phyloP scores from a whole-genome alignment of 2,888 invertebrate species.

The Philereme vetulata region DNA sequence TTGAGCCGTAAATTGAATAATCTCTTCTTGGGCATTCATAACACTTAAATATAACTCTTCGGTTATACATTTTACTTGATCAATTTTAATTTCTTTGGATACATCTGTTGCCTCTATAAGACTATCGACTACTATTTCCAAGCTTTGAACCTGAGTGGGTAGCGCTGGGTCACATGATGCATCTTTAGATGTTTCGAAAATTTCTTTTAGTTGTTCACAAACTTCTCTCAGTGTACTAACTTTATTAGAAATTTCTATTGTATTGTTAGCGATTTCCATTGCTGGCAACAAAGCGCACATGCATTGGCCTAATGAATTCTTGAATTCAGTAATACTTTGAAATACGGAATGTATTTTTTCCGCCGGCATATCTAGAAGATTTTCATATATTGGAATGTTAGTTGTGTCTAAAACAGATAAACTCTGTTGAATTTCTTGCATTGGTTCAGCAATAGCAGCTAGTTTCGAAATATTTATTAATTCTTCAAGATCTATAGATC shows the following conservation, averaged over 20 bases:
- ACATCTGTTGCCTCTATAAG: constrained; percentile 60
- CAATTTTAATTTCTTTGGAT: constrained; percentile 56
- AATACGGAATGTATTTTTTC: constrained; percentile 64
- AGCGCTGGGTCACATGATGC: constrained; percentile 12
- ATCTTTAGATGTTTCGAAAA: constrained; percentile 50
- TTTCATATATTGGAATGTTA: constrained; percentile 73
- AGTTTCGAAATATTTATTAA: constrained; percentile 56
- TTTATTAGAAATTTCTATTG: constrained; percentile 65
- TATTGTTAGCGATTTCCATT: constrained; percentile 58
- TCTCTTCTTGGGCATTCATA: constrained; percentile 61
- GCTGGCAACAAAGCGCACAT: constrained; percentile 61
- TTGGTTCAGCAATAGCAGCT: constrained; percentile 64
- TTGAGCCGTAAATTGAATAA: constrained; percentile 59
- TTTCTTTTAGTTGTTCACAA: constrained; percentile 58
- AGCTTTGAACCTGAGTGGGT: constrained; percentile 42
- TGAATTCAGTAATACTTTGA: constrained; percentile 61
- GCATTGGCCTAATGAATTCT: constrained; percentile 62
- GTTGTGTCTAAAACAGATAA: constrained; percentile 64
- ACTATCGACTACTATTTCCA: constrained; percentile 53
- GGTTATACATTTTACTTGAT: constrained; percentile 58
- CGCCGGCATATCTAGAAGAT: constrained; percentile 63
- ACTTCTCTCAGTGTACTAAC: constrained; percentile 57
- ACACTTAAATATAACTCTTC: constrained; percentile 64
- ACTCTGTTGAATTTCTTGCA: constrained; percentile 66
- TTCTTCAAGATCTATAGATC: constrained; percentile 52